Base-by-base conservation (phyloP, 2,888 invertebrate species). In the Zhengitettix transpicula region DNA sequence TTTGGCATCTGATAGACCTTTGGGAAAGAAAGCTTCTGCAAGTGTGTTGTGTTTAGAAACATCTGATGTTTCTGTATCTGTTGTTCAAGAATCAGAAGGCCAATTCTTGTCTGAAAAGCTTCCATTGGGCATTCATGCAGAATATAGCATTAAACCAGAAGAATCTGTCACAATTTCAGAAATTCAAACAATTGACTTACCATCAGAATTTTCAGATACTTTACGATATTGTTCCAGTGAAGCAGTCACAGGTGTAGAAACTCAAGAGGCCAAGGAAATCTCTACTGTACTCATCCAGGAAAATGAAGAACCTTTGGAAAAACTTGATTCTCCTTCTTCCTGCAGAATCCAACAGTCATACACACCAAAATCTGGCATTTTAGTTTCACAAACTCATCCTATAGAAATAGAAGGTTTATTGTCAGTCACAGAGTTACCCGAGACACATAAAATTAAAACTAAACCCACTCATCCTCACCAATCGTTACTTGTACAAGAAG, bases 71-170 rank as follows among this genome's bases (percentile, higher is more conserved):
- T 76, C 78, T 10, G 77, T 81, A 66, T 76, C 82, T 0, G 69
- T 80, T n/a, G 68, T 82, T 10, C 83, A 85, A 71, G 88, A 88
- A 73, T 78, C 79, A 52, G 85, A 85, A 75, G 77, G 75, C 55
- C 73, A 77, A 55, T 77, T 85, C 40, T 66, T 72, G 14, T 68
- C 76, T 15, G 76, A 75, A 60, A 75, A 75, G 56, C 75, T 77
- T 58, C 81, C 81, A 62, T 72, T 74, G 15, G 68, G 70, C 60
- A 78, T 74, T 28, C 70, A 72, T 55, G 86, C 85, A n/a, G 79
- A 81, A 67, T 68, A 78, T 47, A 78, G 75, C 28, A 65, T 87
- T 10, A 77, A 77, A 63, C 73, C 81, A 40, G 75, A 78, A 64
- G 82, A 84, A 69, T 73, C 82, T 44, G 69, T 87, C 0, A 74